phyloP scores from a whole-genome alignment of 2,113 vertebrate genomes.

The Pipa parva region DNA sequence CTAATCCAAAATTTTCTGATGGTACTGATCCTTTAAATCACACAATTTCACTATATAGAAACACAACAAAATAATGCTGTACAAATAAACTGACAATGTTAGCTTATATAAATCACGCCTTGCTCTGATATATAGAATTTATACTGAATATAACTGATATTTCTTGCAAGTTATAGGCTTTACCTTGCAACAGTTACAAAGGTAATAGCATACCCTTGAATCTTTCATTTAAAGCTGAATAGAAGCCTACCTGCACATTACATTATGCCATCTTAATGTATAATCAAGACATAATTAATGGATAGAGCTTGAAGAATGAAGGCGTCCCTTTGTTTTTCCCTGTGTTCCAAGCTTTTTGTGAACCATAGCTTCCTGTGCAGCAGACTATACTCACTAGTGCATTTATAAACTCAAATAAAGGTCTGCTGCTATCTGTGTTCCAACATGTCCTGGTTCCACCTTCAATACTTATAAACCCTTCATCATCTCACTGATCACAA shows the following conservation, averaged over 20 bases:
- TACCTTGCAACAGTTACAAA: constrained; percentile 17
- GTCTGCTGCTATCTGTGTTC: constrained; percentile 53
- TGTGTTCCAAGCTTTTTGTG: constrained; percentile 3
- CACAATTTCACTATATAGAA: too few species aligned
- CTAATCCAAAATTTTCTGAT: too few species aligned
- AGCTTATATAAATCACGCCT: too few species aligned
- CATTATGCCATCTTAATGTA: constrained; percentile 34
- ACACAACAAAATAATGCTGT: too few species aligned
- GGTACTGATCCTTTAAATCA: too few species aligned
- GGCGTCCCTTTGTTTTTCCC: constrained; percentile 14
- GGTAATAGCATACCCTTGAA: constrained; percentile 8
- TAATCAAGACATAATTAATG: constrained; percentile 29
- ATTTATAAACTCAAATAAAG: constrained; percentile 62
- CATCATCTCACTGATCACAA: constrained; percentile 34
- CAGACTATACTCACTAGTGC: constrained; percentile 33
- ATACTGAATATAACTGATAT: too few species aligned
- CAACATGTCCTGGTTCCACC: constrained; percentile 54
- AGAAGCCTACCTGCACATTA: constrained; percentile 7
- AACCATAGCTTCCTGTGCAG: constrained; percentile 16
- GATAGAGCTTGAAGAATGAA: constrained; percentile 13
- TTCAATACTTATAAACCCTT: constrained; percentile 26
- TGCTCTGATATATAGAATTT: too few species aligned
- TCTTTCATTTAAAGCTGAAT: constrained; percentile 16
- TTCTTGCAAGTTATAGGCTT: too few species aligned
- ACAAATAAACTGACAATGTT: too few species aligned